Evolutionary conservation across 2,888 invertebrate species (phyloP).

Genomic region (Chaitophorus viminalis): DNA sequence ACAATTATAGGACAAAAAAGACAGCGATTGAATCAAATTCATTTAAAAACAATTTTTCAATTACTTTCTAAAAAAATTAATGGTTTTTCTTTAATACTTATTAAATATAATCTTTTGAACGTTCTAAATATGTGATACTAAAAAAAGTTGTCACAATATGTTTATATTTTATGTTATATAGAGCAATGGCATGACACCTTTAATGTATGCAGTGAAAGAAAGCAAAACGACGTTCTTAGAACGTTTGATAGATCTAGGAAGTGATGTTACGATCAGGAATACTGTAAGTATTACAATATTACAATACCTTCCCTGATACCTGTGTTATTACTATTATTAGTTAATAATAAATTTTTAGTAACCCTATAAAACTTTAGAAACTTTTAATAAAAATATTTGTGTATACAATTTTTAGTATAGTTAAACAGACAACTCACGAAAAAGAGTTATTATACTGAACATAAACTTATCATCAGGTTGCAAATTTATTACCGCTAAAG

Average conservation of each 20-base stretch:
- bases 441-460: slow-evolving; percentile 38
- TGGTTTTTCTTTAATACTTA: no score
- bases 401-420: background rate
- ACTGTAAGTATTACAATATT: slow-evolving; percentile 76
- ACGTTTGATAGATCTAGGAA: slow-evolving; percentile 90
- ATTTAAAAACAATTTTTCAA: no score
- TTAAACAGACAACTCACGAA: slow-evolving; percentile 13
- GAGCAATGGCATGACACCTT: slow-evolving; percentile 92
- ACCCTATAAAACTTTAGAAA: background rate
- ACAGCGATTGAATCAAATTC: no score
- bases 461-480: slow-evolving; percentile 26
- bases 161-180: slow-evolving; percentile 69
- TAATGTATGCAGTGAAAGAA: slow-evolving; percentile 96
- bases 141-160: no score
- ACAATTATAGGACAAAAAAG: no score
- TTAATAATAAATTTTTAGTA: background rate
- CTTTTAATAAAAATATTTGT: background rate
- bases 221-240: slow-evolving; percentile 91
- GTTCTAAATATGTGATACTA: no score
- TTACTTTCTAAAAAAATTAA: no score
- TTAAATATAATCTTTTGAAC: no score
- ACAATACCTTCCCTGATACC: background rate
- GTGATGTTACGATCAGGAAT: slow-evolving; percentile 89
- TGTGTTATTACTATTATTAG: no score
- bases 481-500: slow-evolving; percentile 44